Evolutionary conservation across 1,140 invertebrate genomes (phyloP), one percentile per base, ranked within the genome.

Genomic region (Hylyphantes graminicola): DNA sequence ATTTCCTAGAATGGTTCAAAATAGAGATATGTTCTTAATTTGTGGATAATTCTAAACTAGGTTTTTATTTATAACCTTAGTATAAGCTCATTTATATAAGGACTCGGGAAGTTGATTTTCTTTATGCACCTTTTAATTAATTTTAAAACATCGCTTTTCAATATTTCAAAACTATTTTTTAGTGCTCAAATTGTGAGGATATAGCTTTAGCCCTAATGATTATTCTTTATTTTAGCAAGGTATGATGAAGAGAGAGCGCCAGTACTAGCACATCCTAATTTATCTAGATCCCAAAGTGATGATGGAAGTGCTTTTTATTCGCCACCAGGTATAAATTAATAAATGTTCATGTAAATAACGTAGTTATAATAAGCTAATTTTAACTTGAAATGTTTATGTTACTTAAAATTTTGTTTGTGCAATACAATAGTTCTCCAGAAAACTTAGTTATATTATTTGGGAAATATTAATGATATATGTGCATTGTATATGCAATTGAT

Each of bases 301-400:
- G 82, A 85, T 53, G 82, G 82, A 59, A 85, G 82, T 77, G 74
- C 82, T 77, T 85, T 85, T 68, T 85, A 76, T 72, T 85, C 82
- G 15, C 82, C 82, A 15, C 82, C 82, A 51, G 82, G 82, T 85
- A 85, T 74, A 6, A 17, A 35, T 35, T 35, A 35, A 35, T 35
- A 35, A 35, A 5, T 35, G 35, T 35, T 35, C 5, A 35, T 35
- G 35, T 35, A 35, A 35, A 35, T 35, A 35, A 35, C n/a, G n/a
- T n/a, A 35, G 35, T 35, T 35, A 35, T 2, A 35, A 1, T 35
- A 35, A 35, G 35, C 5, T 35, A n/a, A n/a, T 35, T 2, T 35
- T 35, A 35, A 35, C 35, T 35, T 35, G 35, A 35, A 35, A 35
- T 35, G 35, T 35, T 59, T 59, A 59, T 51, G 68, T 72, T 72